These are phyloP conservation scores for Ptychochromis oligacanthus DNA, from an alignment of 2,113 vertebrate species.

Conservation along the genomic window DNA sequence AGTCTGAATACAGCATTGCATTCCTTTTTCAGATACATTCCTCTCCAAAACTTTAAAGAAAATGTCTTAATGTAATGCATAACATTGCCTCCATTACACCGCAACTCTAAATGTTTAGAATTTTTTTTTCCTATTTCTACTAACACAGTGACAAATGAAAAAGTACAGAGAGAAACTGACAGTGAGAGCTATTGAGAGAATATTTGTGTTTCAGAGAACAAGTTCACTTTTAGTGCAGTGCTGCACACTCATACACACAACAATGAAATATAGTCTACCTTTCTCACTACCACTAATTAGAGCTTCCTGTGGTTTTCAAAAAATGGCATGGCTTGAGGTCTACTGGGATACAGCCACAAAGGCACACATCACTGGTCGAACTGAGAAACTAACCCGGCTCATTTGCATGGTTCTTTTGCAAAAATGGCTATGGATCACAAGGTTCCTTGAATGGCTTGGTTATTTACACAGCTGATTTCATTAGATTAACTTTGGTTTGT, in stretches of 20 bases:
- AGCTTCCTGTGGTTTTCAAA: constrained; percentile 76
- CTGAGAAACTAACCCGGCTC: constrained; percentile 54
- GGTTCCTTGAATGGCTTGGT: constrained; percentile 61
- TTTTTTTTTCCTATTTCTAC: constrained; percentile 67
- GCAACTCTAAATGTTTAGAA: constrained; percentile 70
- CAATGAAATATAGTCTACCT: constrained; percentile 55
- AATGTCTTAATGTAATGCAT: constrained; percentile 81
- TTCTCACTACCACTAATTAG: constrained; percentile 63
- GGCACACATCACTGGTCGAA: constrained; percentile 49
- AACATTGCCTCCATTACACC: constrained; percentile 80
- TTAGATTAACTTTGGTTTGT: constrained; percentile 58
- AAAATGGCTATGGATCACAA: constrained; percentile 46
- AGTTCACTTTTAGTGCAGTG: constrained; percentile 63
- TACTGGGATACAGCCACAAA: constrained; percentile 52
- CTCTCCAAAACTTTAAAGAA: constrained; percentile 77
- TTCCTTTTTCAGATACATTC: constrained; percentile 86
- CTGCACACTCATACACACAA: constrained; percentile 59
- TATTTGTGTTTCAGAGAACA: constrained; percentile 43
- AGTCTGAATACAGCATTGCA: constrained; percentile 83
- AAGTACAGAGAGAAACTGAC: constrained; percentile 27
- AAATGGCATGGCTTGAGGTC: constrained; percentile 63
- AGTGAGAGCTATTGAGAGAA: constrained; percentile 22
- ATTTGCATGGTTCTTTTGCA: constrained; percentile 77
- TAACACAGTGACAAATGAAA: constrained; percentile 54
- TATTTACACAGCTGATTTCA: constrained; percentile 41